Conservation (phyloP, 2,797 vertebrate species). For the Tenualosa thibaudeaui region DNA sequence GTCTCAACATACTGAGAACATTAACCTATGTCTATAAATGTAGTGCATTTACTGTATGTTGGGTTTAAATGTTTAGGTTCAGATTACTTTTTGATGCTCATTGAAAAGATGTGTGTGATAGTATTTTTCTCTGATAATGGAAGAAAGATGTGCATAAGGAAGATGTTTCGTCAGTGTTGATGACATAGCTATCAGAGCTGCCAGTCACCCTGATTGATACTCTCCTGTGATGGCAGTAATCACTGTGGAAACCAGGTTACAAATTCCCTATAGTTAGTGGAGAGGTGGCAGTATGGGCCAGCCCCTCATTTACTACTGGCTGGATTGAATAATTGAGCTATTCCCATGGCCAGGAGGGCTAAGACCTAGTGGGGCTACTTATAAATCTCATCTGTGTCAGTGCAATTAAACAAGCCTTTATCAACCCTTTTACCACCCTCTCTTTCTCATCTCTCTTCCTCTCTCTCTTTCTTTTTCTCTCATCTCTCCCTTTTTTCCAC, state of each 20-base stretch:
- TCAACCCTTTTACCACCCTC: slow-evolving; percentile 36
- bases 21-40: neutral
- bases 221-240: slow-evolving; percentile 47
- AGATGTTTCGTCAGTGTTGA: neutral
- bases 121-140: no score
- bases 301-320: slow-evolving; percentile 50
- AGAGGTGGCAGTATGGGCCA: slow-evolving; percentile 48
- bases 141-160: neutral
- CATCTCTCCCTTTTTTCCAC: slow-evolving; percentile 28
- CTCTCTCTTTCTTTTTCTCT: slow-evolving; percentile 47
- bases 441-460: slow-evolving; percentile 24
- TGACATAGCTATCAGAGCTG: neutral
- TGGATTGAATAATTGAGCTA: slow-evolving; percentile 67
- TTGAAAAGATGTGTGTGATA: neutral
- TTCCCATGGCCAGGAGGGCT: slow-evolving; percentile 69
- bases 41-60: neutral
- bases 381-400: slow-evolving; percentile 76
- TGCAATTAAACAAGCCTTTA: slow-evolving; percentile 75
- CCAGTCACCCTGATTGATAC: slow-evolving; percentile 30
- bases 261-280: slow-evolving; percentile 59
- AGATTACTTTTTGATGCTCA: neutral
- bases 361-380: slow-evolving; percentile 72
- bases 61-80: neutral
- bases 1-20: neutral
- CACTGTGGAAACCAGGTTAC: slow-evolving; percentile 61